phyloP scores from a whole-genome alignment of 2,113 vertebrate species.

The Myrmecobius fasciatus region DNA sequence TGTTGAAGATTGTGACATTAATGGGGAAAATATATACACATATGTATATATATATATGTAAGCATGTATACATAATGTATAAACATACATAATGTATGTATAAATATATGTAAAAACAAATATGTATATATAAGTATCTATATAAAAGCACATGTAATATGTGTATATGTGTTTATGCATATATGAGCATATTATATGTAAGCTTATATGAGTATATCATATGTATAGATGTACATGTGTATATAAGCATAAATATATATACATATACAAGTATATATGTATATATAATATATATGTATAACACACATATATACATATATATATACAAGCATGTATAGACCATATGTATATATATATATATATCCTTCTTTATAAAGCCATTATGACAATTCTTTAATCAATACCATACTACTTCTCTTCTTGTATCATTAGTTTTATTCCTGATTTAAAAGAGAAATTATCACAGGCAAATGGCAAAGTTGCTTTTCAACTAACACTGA shows the following conservation, averaged over 20 bases:
- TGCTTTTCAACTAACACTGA: constrained; percentile 48
- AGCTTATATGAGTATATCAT: no score
- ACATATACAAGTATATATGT: not conserved
- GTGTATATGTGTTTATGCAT: not conserved
- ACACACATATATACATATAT: not conserved
- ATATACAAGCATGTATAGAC: constrained; percentile 28
- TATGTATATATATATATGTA: not conserved
- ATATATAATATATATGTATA: not conserved
- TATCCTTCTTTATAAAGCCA: constrained; percentile 62
- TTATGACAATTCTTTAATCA: constrained; percentile 51
- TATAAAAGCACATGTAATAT: not conserved
- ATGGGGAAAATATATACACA: not conserved
- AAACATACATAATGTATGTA: no score
- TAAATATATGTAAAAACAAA: not conserved
- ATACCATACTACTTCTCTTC: constrained; percentile 53
- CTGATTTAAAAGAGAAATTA: constrained; percentile 37
- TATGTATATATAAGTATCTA: not conserved
- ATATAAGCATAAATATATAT: not conserved
- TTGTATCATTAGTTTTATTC: constrained; percentile 59
- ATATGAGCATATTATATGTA: no score
- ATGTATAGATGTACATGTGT: not conserved
- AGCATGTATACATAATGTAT: no score
- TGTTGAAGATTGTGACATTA: not conserved
- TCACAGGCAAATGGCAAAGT: not conserved
- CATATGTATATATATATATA: not conserved